phyloP scores from a whole-genome alignment of 2,888 invertebrate genomes.

The Eupithecia exiguata region DNA sequence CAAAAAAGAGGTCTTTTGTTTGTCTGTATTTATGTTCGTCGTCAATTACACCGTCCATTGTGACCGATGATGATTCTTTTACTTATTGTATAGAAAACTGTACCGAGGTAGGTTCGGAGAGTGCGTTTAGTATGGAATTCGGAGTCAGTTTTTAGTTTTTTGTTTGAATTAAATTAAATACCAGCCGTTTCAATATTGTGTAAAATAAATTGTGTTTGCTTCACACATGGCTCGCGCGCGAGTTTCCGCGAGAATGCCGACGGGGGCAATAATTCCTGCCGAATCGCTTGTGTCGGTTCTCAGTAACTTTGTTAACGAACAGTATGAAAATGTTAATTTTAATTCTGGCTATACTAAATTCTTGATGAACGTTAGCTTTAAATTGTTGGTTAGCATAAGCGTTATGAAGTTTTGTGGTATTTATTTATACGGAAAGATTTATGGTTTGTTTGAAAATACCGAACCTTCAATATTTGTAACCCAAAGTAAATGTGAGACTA shows the following conservation, averaged over 20 bases:
- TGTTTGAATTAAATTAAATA: not conserved
- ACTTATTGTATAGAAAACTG: too few relatives aligned
- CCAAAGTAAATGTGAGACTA: too few relatives aligned
- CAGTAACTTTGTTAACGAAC: slow-evolving; percentile 8
- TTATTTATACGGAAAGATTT: not conserved
- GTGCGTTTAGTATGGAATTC: not conserved
- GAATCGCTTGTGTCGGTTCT: slow-evolving; percentile 26
- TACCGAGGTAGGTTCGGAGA: too few relatives aligned
- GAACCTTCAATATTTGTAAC: too few relatives aligned
- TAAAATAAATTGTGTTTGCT: slow-evolving; percentile 20
- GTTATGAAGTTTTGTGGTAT: not conserved
- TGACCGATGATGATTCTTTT: too few relatives aligned
- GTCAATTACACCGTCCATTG: too few relatives aligned
- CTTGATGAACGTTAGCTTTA: not conserved
- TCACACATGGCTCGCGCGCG: slow-evolving; percentile 19
- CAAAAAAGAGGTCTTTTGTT: too few relatives aligned
- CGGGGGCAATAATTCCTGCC: slow-evolving; percentile 18
- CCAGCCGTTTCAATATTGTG: slow-evolving; percentile 10
- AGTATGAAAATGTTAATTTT: slow-evolving; percentile 17
- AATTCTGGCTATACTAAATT: not conserved
- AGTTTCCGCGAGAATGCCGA: slow-evolving; percentile 14
- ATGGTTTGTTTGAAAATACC: not conserved
- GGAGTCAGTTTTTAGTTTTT: not conserved
- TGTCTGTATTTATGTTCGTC: too few relatives aligned
- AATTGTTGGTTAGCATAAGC: too few relatives aligned